Conservation (phyloP, 1,140 invertebrate species). For the Holotrichia oblita region DNA sequence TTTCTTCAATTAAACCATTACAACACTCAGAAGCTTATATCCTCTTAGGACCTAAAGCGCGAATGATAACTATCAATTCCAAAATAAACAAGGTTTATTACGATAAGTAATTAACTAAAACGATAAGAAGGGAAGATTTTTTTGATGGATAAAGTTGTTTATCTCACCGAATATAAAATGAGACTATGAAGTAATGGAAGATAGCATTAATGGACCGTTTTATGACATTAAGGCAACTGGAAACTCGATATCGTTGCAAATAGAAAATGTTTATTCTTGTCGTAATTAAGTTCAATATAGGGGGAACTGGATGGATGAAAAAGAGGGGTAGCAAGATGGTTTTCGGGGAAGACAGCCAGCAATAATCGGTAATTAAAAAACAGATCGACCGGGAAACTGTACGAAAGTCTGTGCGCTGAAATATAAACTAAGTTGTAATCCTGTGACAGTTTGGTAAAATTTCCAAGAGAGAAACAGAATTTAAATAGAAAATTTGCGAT, state of each 20-base stretch:
- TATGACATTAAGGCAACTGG: neutral
- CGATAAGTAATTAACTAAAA: neutral
- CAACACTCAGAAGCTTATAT: no score
- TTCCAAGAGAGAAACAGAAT: neutral
- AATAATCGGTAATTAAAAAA: slow-evolving; percentile 24
- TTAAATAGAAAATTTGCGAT: neutral
- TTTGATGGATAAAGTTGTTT: neutral
- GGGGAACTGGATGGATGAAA: neutral
- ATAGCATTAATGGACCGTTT: slow-evolving; percentile 24
- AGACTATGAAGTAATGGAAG: neutral
- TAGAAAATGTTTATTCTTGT: slow-evolving; percentile 16
- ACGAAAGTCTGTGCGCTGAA: neutral
- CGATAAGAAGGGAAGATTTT: neutral
- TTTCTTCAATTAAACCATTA: no score
- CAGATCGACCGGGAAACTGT: neutral
- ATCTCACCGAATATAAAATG: neutral
- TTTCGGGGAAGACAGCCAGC: neutral
- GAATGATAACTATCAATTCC: neutral
- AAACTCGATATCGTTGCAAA: slow-evolving; percentile 12
- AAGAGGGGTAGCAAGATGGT: neutral
- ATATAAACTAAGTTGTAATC: slow-evolving; percentile 16
- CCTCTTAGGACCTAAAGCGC: no score
- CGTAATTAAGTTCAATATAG: slow-evolving; percentile 7
- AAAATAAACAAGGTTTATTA: neutral
- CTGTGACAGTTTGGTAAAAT: slow-evolving; percentile 13